Evolutionary conservation across 2,888 invertebrate genomes (phyloP), one percentile per base, ranked within the genome.

Genomic region (Agriopis aurantiaria): DNA sequence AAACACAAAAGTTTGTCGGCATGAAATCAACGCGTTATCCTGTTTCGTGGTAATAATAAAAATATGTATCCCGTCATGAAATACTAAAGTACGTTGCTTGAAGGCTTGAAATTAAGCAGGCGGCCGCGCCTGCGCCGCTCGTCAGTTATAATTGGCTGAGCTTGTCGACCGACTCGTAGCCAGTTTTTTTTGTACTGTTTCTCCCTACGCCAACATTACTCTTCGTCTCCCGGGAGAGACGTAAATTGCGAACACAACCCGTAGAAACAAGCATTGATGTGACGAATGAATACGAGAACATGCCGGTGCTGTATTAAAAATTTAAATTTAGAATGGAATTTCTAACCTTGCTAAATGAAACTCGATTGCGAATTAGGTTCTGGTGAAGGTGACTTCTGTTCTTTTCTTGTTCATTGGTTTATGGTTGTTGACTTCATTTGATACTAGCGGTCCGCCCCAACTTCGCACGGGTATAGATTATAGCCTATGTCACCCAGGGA

Each of bases 91-190:
- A 79, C 58, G 61, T 62, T 53, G 68, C 69, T 76, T 82, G 87
- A 84, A 87, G 86, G 87, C 86, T 90, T 88, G 85, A 89, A 90
- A 90, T 89, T 90, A 88, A 88, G 83, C 87, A 82, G 82, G 84
- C 88, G 86, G 89, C 86, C 88, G 88, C 89, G 89, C 88, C 87
- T 88, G 89, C 88, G 88, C 85, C 85, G 88, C 91, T 88, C 91
- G 93, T 94, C 94, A 93, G 88, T 91, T 94, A 93, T 95, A 94
- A 95, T 94, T 95, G 94, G 93, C 91, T 92, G 92, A 93, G 91
- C 93, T 93, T 93, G 93, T 94, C 92, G 91, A 88, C 84, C 85
- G 86, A 87, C 83, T 90, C 88, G 88, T 88, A 82, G 88, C 71
- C 79, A 79, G 81, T 88, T 92, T 92, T 91, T n/a, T 91, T 91